Conservation (phyloP, 1,140 invertebrate species). For the Seison nebaliae region DNA sequence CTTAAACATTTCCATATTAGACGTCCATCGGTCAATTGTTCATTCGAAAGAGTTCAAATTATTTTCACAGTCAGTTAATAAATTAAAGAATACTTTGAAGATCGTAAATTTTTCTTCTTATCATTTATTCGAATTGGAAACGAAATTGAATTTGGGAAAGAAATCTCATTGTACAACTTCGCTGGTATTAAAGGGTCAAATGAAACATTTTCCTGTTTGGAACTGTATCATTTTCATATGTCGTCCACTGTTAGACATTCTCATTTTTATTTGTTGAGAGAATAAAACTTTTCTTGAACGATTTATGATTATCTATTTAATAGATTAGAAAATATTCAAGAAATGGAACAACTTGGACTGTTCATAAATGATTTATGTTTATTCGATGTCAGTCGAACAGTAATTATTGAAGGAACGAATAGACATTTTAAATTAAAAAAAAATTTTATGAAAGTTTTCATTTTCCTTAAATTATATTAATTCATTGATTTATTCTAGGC, state of each 20-base stretch:
- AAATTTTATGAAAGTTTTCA: slow-evolving; percentile 23
- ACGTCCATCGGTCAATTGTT: no score
- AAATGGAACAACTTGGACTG: slow-evolving; percentile 45
- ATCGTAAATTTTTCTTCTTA: slow-evolving; percentile 3
- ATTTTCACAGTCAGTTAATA: neutral
- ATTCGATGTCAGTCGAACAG: slow-evolving; percentile 50
- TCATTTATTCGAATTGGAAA: slow-evolving; percentile 11
- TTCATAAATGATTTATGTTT: slow-evolving; percentile 58
- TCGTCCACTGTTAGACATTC: no score
- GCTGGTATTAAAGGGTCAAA: slow-evolving; percentile 42
- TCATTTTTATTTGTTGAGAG: no score
- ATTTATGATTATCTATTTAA: slow-evolving; percentile 14
- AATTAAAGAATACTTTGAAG: neutral
- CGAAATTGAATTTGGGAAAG: slow-evolving; percentile 1
- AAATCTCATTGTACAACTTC: slow-evolving; percentile 13
- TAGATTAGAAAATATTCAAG: slow-evolving; percentile 54
- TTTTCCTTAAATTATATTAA: no score
- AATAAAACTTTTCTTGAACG: neutral
- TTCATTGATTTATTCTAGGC: no score
- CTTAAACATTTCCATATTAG: no score
- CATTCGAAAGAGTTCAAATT: no score
- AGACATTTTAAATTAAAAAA: slow-evolving; percentile 41
- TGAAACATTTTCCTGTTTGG: slow-evolving; percentile 48
- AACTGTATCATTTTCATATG: slow-evolving; percentile 52
- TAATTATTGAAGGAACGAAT: slow-evolving; percentile 58